A percentile compares a stretch with the other conserved stretches of the same genome.
Evolutionary conservation across 2,113 vertebrate genomes (phyloP).

Genomic region (Larimichthys crocea): DNA sequence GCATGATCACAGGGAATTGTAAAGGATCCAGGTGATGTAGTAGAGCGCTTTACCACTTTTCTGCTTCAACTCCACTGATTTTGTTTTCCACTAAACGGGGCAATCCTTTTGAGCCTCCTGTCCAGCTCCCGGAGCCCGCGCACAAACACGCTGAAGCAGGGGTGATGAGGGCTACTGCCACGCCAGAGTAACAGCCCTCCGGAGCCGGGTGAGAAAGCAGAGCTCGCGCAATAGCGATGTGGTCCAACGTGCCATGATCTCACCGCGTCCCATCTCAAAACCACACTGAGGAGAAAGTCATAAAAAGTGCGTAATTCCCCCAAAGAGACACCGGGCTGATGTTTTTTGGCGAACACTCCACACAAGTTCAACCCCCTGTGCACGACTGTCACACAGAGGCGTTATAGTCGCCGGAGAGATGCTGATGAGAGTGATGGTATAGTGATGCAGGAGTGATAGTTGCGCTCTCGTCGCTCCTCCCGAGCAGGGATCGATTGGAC

Average conservation of each 20-base stretch:
- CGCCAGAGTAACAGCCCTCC: constrained; percentile 31
- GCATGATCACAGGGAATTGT: constrained; percentile 64
- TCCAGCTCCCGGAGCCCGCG: constrained; percentile 56
- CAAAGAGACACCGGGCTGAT: constrained; percentile 45
- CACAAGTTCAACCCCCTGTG: constrained; percentile 67
- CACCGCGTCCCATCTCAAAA: constrained; percentile 55
- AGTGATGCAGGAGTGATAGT: constrained; percentile 79
- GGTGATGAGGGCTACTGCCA: constrained; percentile 25
- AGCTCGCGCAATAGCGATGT: constrained; percentile 40
- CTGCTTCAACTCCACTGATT: constrained; percentile 71
- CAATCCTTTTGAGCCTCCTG: constrained; percentile 61
- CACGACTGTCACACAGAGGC: constrained; percentile 52
- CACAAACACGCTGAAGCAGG: constrained; percentile 29
- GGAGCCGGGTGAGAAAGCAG: constrained; percentile 45
- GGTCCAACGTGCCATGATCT: constrained; percentile 56
- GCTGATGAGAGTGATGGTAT: constrained; percentile 76
- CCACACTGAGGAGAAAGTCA: constrained; percentile 65
- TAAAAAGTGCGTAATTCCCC: constrained; percentile 78
- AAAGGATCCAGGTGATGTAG: constrained; percentile 61
- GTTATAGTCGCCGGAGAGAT: constrained; percentile 67
- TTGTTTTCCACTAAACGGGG: constrained; percentile 54
- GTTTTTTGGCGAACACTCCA: constrained; percentile 55
- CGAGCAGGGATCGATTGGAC: constrained; percentile 86
- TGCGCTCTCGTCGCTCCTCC: constrained; percentile 82
- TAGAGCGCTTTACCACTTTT: constrained; percentile 54